phyloP scores from a whole-genome alignment of 2,888 invertebrate species.

The Vesta saturnalis region DNA sequence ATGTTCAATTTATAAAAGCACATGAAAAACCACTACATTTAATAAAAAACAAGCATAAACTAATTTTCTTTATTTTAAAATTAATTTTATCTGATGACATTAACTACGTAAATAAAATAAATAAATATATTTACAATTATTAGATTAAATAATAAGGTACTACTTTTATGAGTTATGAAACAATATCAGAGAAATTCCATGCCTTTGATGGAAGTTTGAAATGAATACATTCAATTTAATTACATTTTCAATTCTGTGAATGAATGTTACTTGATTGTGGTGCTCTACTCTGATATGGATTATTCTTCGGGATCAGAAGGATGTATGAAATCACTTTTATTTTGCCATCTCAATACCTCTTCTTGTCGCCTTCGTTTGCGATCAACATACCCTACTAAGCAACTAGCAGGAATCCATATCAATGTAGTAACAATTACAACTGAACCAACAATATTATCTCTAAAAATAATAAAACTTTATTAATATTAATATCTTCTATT shows the following conservation, averaged over 20 bases:
- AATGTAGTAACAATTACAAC: constrained; percentile 91
- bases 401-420: constrained; percentile 95
- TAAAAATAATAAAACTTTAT: constrained; percentile 89
- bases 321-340: constrained; percentile 76
- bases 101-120: no score
- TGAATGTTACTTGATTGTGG: constrained; percentile 6
- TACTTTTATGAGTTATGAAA: no score
- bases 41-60: no score
- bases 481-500: constrained; percentile 95
- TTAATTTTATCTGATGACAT: no score
- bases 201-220: no score
- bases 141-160: no score
- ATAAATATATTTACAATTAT: no score
- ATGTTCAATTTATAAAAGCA: no score
- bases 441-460: constrained; percentile 94
- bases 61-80: no score
- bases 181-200: no score
- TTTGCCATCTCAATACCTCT: constrained; percentile 76
- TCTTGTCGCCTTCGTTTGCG: constrained; percentile 77
- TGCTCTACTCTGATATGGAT: constrained; percentile 68
- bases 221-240: neutral
- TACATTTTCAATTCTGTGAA: neutral
- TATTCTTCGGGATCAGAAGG: constrained; percentile 76
- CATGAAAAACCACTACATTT: no score
- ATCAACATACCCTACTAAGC: constrained; percentile 86